Percentiles rank a stretch among this genome's conserved stretches.
Evolutionary conservation across 2,113 vertebrate species (phyloP).

Genomic region (Pandion haliaetus): DNA sequence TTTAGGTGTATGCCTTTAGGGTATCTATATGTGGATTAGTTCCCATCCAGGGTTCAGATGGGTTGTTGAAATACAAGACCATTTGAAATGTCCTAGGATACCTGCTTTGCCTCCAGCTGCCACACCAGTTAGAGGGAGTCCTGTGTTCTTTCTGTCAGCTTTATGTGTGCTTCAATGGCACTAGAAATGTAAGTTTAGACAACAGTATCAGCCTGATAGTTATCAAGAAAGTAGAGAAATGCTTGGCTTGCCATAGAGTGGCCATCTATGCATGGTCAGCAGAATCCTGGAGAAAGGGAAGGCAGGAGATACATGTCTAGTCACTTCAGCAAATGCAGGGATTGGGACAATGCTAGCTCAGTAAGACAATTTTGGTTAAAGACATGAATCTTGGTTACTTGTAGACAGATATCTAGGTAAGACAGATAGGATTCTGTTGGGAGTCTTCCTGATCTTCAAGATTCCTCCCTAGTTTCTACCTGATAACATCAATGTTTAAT

Average conservation of each 20-base stretch:
- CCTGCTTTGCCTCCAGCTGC: not conserved
- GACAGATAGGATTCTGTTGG: not conserved
- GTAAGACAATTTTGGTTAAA: not conserved
- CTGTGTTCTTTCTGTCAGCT: not conserved
- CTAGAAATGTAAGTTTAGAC: not conserved
- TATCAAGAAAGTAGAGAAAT: not conserved
- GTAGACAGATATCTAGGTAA: not conserved
- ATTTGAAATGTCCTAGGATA: not conserved
- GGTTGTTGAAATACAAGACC: not conserved
- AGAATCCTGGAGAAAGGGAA: not conserved
- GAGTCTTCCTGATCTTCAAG: not conserved
- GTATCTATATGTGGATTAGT: not conserved
- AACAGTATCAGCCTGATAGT: not conserved
- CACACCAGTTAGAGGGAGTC: not conserved
- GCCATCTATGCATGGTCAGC: not conserved
- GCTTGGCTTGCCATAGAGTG: not conserved
- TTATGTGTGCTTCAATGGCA: not conserved
- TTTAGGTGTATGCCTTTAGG: not conserved
- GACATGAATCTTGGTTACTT: not conserved
- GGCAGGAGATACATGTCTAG: not conserved
- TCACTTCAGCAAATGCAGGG: not conserved
- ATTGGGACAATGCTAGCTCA: fast-evolving
- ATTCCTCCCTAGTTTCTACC: not conserved
- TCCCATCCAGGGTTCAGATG: not conserved
- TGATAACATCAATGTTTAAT: not conserved